These are phyloP conservation scores for Junonia oenone DNA, from an alignment of 2,888 invertebrate species.

Conservation along the genomic window DNA sequence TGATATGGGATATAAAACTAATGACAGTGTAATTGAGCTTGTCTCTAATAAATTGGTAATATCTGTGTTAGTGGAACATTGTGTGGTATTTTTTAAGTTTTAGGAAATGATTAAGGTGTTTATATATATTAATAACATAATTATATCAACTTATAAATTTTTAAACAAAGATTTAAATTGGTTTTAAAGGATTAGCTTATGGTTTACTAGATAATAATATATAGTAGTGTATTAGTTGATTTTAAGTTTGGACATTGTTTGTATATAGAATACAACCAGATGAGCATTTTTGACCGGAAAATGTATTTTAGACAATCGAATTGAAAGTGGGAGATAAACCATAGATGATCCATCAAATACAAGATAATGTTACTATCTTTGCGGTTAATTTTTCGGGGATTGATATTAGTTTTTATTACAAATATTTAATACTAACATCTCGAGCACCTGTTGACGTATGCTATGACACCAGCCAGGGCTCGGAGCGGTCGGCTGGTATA, in stretches of 20 bases:
- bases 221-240: no score
- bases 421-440: constrained; percentile 29
- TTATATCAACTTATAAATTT: no score
- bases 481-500: constrained; percentile 36
- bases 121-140: no score
- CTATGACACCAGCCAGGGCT: constrained; percentile 32
- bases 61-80: background rate
- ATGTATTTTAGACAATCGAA: no score
- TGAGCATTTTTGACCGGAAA: no score
- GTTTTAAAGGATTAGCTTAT: no score
- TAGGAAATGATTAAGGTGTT: background rate
- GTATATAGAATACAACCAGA: no score
- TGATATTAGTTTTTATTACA: constrained; percentile 15
- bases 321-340: background rate
- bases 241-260: no score
- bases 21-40: constrained; percentile 11
- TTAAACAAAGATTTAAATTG: no score
- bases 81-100: background rate
- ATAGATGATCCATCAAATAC: background rate
- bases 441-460: constrained; percentile 58
- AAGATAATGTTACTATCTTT: background rate
- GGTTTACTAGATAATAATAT: no score
- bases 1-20: constrained; percentile 13
- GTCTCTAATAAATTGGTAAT: constrained; percentile 7
- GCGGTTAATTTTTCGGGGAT: background rate